phyloP scores from a whole-genome alignment of 2,113 vertebrate genomes.

The Numenius arquata region DNA sequence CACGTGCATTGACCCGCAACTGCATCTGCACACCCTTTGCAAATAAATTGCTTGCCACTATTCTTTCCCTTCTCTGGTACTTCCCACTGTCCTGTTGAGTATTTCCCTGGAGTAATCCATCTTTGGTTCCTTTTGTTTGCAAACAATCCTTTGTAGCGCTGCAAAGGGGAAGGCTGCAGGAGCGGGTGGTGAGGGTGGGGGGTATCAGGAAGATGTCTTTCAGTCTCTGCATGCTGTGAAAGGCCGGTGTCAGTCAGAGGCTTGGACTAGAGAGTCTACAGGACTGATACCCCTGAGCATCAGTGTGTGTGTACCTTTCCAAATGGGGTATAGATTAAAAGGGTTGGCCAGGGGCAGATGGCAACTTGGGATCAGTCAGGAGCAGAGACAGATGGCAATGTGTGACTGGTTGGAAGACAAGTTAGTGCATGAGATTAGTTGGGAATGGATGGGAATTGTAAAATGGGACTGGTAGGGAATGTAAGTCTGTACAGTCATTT shows the following conservation, averaged over 20 bases:
- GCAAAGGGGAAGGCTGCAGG: not conserved
- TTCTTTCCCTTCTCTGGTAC: not conserved
- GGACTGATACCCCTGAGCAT: not conserved
- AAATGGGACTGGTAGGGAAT: not conserved
- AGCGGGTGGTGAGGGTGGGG: too few relatives aligned
- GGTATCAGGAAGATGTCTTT: not conserved
- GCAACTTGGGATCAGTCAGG: conserved; percentile 13
- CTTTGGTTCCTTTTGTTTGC: not conserved
- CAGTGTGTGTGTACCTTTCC: not conserved
- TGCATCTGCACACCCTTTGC: not conserved
- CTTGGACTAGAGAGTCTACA: not conserved
- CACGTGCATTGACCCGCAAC: not conserved
- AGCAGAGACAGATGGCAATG: conserved; percentile 33
- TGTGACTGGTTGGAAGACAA: not conserved
- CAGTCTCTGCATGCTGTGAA: not conserved
- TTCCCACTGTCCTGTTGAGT: not conserved
- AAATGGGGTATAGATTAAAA: not conserved
- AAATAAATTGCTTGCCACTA: not conserved
- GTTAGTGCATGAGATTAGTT: conserved; percentile 16
- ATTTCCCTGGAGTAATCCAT: not conserved
- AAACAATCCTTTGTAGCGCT: not conserved
- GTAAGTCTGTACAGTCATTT: not conserved
- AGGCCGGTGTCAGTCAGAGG: not conserved
- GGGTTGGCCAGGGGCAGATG: conserved; percentile 3
- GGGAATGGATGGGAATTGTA: not conserved